Evolutionary conservation across 2,113 vertebrate species (phyloP).

Genomic region (Atlantisia rogersi): DNA sequence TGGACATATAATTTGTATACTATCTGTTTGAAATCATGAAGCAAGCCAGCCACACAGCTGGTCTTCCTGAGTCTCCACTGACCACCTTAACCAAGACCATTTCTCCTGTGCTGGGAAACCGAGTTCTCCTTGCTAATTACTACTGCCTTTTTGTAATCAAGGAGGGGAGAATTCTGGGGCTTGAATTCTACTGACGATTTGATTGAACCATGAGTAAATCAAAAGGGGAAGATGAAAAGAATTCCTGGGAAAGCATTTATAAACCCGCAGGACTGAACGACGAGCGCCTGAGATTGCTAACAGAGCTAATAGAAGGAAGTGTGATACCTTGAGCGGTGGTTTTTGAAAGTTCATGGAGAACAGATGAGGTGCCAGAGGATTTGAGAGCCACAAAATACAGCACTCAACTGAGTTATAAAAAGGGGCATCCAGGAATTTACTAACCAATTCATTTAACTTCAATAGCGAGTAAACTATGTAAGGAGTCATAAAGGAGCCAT

Average conservation of each 20-base stretch:
- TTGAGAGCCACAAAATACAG: constrained; percentile 60
- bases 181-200: neutral
- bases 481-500: constrained; percentile 59
- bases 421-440: constrained; percentile 55
- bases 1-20: neutral
- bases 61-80: neutral
- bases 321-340: constrained; percentile 6
- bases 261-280: constrained; percentile 30
- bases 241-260: constrained; percentile 62
- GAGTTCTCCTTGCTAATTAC: neutral
- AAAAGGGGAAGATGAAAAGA: constrained; percentile 68
- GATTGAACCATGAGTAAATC: constrained; percentile 5
- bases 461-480: constrained; percentile 54
- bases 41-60: neutral
- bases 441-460: constrained; percentile 61
- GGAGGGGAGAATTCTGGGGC: neutral
- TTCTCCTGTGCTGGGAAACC: neutral
- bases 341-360: constrained; percentile 65
- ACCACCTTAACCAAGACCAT: neutral
- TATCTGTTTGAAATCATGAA: neutral
- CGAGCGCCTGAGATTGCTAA: constrained; percentile 28
- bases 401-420: constrained; percentile 59
- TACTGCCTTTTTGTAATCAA: neutral
- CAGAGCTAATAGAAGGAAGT: constrained; percentile 38
- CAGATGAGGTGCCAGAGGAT: constrained; percentile 59